Conservation (phyloP, 2,888 invertebrate species). For the Eupeodes luniger region DNA sequence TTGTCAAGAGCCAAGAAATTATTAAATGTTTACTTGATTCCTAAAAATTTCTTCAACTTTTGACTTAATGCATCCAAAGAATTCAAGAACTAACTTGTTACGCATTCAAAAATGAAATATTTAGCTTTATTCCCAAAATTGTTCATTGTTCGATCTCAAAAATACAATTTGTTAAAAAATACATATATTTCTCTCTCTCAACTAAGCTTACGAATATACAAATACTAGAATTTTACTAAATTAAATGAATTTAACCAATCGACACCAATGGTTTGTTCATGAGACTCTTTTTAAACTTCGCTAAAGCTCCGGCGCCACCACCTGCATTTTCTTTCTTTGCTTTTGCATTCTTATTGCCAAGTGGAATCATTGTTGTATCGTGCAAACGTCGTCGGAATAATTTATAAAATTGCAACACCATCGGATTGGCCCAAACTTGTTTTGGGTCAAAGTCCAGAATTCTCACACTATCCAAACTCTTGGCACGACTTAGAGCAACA, state of each 20-base stretch:
- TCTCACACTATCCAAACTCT: slow-evolving; percentile 92
- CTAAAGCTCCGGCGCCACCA: slow-evolving; percentile 76
- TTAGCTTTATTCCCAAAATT: slow-evolving; percentile 69
- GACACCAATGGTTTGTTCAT: slow-evolving; percentile 83
- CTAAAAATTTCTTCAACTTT: no score
- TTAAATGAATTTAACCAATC: slow-evolving; percentile 79
- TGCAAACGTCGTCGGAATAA: slow-evolving; percentile 87
- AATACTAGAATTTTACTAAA: slow-evolving; percentile 10
- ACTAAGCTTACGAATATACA: not conserved
- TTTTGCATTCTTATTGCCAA: slow-evolving; percentile 84
- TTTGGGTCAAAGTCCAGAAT: slow-evolving; percentile 93
- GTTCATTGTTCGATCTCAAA: slow-evolving; percentile 1
- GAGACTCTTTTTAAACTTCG: slow-evolving; percentile 83
- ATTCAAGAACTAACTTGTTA: not conserved
- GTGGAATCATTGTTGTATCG: slow-evolving; percentile 87
- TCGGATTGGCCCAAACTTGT: slow-evolving; percentile 95
- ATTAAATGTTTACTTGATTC: no score
- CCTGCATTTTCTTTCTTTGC: slow-evolving; percentile 77
- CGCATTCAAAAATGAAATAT: slow-evolving; percentile 51
- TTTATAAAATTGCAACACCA: slow-evolving; percentile 93
- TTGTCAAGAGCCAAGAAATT: no score
- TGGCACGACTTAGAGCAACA: slow-evolving; percentile 96
- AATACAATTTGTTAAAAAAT: slow-evolving; percentile 26
- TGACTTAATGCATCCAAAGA: no score
- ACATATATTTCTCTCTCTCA: slow-evolving; percentile 18